A percentile compares a stretch with the other conserved stretches of the same genome.
Conservation (phyloP, 2,797 vertebrate species). For the Lagodon rhomboides region DNA sequence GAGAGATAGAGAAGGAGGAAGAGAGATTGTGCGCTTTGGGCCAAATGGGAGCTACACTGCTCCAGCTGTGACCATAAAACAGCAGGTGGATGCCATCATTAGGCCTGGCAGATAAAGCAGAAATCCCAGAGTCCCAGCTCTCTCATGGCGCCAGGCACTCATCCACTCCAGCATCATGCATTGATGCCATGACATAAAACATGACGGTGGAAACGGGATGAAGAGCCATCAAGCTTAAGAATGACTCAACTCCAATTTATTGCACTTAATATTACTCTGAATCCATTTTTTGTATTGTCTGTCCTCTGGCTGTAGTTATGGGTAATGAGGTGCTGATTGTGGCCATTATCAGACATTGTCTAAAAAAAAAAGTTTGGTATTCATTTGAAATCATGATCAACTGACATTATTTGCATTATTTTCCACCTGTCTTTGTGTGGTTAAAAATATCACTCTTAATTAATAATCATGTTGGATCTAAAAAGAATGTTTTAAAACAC, state of each 20-base stretch:
- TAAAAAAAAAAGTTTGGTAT: not conserved
- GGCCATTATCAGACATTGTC: not conserved
- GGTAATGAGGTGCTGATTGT: not conserved
- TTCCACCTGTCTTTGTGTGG: not conserved
- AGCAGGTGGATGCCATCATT: slow-evolving; percentile 99
- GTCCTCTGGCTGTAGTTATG: not conserved
- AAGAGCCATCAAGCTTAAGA: slow-evolving; percentile 13
- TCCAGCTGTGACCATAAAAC: slow-evolving; percentile 99
- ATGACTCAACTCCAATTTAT: slow-evolving; percentile 30
- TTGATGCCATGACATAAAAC: slow-evolving; percentile 61
- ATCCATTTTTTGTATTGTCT: not conserved
- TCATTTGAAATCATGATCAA: not conserved
- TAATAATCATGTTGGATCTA: not conserved
- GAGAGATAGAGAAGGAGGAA: slow-evolving; percentile 83
- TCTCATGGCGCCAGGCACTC: slow-evolving; percentile 87
- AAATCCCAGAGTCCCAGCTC: slow-evolving; percentile 86
- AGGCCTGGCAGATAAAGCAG: slow-evolving; percentile 96
- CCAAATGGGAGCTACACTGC: slow-evolving; percentile 83
- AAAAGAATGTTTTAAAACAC: not conserved
- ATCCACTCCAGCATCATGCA: slow-evolving; percentile 83
- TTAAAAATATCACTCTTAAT: not conserved
- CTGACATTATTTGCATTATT: not conserved
- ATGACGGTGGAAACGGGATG: slow-evolving; percentile 37
- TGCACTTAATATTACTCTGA: slow-evolving; percentile 9
- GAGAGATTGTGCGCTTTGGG: slow-evolving; percentile 64